Conservation (phyloP, 2,113 vertebrate species). For the Clarias magur region DNA sequence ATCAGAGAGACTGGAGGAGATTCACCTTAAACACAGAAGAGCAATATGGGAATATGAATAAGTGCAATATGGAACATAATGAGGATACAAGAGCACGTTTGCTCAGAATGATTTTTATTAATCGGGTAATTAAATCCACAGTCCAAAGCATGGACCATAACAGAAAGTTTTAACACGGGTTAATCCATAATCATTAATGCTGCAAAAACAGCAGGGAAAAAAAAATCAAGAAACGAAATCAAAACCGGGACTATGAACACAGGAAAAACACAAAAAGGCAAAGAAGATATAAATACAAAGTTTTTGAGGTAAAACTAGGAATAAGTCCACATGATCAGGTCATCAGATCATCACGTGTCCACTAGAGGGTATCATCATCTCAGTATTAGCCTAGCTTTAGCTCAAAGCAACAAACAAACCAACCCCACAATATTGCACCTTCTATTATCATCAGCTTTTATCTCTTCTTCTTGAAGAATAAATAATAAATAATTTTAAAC, state of each 20-base stretch:
- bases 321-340: too few relatives aligned
- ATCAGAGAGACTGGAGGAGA: constrained; percentile 9
- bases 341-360: too few relatives aligned
- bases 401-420: too few relatives aligned
- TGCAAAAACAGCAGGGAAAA: too few relatives aligned
- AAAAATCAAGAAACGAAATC: not conserved
- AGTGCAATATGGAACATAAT: not conserved
- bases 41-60: not conserved
- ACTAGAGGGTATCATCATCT: too few relatives aligned
- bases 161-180: not conserved
- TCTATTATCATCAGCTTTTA: too few relatives aligned
- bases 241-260: not conserved
- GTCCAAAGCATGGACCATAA: not conserved
- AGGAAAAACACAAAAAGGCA: not conserved
- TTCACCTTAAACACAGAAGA: not conserved
- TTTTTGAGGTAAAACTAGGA: too few relatives aligned
- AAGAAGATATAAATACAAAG: not conserved
- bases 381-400: too few relatives aligned
- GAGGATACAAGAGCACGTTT: not conserved
- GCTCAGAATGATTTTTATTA: not conserved
- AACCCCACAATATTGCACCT: too few relatives aligned
- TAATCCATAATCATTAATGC: not conserved
- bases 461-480: too few relatives aligned
- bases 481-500: too few relatives aligned
- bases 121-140: not conserved